Base-by-base conservation (phyloP, 2,888 invertebrate genomes). In the Hydriomena furcata region DNA sequence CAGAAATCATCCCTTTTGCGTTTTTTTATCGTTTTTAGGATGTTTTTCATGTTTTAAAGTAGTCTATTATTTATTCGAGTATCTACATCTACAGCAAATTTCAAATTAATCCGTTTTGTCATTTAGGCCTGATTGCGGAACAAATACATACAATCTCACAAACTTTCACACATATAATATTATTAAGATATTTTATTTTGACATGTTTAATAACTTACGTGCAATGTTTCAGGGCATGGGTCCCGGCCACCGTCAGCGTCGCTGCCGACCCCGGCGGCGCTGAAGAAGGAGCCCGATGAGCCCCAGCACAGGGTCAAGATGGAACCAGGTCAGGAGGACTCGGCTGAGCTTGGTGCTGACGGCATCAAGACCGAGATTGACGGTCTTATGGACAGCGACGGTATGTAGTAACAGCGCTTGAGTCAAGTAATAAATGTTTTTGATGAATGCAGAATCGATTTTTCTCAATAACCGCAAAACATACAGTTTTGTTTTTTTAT, bases 351-450 rank as follows among this genome's bases (percentile, higher is more conserved):
- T 6, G 90, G 83, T 28, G 91, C 90, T 1, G 91, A 91, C 73
- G 87, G 85, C 55, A 91, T 91, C 68, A 91, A 91, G 77, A 91
- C 91, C 46, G 91, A 91, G 65, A 91, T 91, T 52, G 91, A 91
- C 68, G 89, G 89, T 46, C 89, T 91, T 61, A 91, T 91, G 87
- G 91, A 91, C 50, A 85, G 84, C 35, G 90, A 91, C 61, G 90
- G 90, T 90, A 45, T n/a, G 30, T 11, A 32, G 1, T 4, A n/a
- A 17, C 17, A 17, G 17, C 2, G 17, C 4, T 4, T 3, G 17
- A 17, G 17, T 17, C 17, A 17, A 17, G 17, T 3, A 2, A 17
- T 2, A 17, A 17, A 2, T 2, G 17, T 28, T 27, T 6, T 8
- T 17, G 12, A 10, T 13, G 8, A 20, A 7, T 25, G 2, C 13